Base-by-base conservation (phyloP, 2,797 vertebrate species). In the Hoplostethus mediterraneus region DNA sequence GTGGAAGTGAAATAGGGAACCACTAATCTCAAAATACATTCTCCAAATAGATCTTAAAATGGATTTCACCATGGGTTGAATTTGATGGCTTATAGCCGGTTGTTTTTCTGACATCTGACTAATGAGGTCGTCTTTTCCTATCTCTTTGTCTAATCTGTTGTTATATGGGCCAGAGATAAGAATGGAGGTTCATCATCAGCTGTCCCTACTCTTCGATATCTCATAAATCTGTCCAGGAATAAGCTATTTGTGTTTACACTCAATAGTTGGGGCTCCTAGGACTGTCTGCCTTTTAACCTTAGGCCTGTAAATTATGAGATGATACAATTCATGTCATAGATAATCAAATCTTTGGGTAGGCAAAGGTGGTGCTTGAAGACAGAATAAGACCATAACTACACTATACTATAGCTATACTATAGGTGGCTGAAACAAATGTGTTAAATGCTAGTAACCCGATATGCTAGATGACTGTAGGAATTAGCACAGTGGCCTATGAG, bases 271-370 rank as follows among this genome's bases (percentile, higher is more conserved):
- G 73, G 45, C 71, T 79, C 33, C 42, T 16, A 69, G 47, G 52
- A 21, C 57, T 33, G 56, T 30, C 11, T 63, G 57, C 63, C 66
- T 64, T 67, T 62, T 30, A 76, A 78, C 28, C 12, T 68, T 77
- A 89, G 86, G 67, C 66, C 66, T 67, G 66, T 51, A 30, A 73
- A 44, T 87, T 86, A 80, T 86, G 73, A 28, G 58, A 68, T 84
- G 12, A 16, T 68, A 48, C 68, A 7, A 49, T 44, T 73, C 16
- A 73, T 61, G n/a, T 73, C 7, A 30, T n/a, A 65, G 45, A 47
- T 14, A 47, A 47, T 16, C 4, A 47, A 16, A 16, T 51, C 5
- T 55, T 30, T 17, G 4, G 65, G 17, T 42, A 3, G 59, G 25
- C 59, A 61, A 57, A 16, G 36, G 6, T 7, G 33, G 33, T 8